Base-by-base conservation (phyloP, 2,113 vertebrate genomes). In the Indicator indicator region DNA sequence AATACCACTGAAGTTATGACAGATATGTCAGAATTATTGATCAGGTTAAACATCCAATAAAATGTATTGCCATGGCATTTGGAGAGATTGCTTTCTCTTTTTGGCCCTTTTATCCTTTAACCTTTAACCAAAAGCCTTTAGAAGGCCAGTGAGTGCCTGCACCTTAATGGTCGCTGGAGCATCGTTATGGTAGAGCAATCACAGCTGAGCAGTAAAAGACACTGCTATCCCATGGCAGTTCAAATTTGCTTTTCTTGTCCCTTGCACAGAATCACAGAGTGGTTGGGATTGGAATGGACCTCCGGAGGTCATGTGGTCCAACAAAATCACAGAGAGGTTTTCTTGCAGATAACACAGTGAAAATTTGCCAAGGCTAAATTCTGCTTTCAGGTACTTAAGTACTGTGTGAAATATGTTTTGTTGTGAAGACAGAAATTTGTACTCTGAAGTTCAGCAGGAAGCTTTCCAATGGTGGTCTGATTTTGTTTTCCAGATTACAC, bases 161-260 rank as follows among this genome's bases (percentile, higher is more conserved):
- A 33, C 21, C 42, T 69, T 56, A 15, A 27, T 11, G 36, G 27
- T 1, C 58, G 5, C 5, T 27, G 42, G 20, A 11, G 9, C 11
- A 21, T 16, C 17, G 60, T 72, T 28, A 9, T 0, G 1, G 33
- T 9, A 38, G 21, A 0, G 1, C 42, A 52, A 7, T 26, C 59
- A 27, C 16, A 72, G 16, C 1, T 19, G 36, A 21, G 20, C 0
- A 3, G 21, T 9, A 7, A 86, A 70, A 78, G 5, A 0, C 26
- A 6, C 27, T n/a, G 18, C 6, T 9, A 9, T 9, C 5, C 20
- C 59, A 17, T n/a, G 27, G 21, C 14, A 69, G 58, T n/a, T 24
- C 28, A 12, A 50, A 16, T 68, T 55, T n/a, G 15, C 23, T 75
- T 48, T 11, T 4, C 65, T 65, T 44, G 19, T 50, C 36, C 42